Evolutionary conservation across 2,797 vertebrate species (phyloP).

Genomic region (Hoplostethus mediterraneus): DNA sequence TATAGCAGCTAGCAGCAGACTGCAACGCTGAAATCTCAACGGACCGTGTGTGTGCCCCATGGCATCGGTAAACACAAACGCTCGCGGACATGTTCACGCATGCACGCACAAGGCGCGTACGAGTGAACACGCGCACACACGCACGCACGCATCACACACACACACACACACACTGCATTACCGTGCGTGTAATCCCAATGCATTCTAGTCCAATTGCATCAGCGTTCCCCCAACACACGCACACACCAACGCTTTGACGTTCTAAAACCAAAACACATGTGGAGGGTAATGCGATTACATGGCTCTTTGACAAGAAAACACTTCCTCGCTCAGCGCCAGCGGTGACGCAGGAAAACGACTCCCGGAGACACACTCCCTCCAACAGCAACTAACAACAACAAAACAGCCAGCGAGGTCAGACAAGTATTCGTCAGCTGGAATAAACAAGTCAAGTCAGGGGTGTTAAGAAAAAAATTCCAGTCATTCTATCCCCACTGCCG

Average conservation of each 20-base stretch:
- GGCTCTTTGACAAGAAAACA: conserved; percentile 76
- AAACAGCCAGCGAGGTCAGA: conserved; percentile 64
- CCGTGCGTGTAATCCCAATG: conserved; percentile 16
- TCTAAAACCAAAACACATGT: conserved; percentile 74
- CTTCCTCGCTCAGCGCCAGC: conserved; percentile 61
- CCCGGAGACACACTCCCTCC: conserved; percentile 24
- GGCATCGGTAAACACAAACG: conserved; percentile 66
- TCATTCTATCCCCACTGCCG: conserved; percentile 56
- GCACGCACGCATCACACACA: neutral
- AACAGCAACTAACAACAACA: conserved; percentile 60
- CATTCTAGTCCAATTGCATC: conserved; percentile 27
- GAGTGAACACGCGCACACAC: conserved; percentile 6
- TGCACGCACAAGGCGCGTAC: conserved; percentile 47
- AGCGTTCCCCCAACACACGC: conserved; percentile 25
- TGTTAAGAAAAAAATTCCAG: conserved; percentile 61
- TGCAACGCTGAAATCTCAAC: conserved; percentile 56
- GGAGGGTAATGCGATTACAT: conserved; percentile 78
- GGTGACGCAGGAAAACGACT: conserved; percentile 49
- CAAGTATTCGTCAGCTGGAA: conserved; percentile 68
- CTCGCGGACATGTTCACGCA: conserved; percentile 56
- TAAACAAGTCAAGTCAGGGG: conserved; percentile 55
- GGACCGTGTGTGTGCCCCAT: conserved; percentile 57
- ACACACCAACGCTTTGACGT: conserved; percentile 47
- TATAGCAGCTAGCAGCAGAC: conserved; percentile 54
- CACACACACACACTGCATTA: neutral